These are phyloP conservation scores for Tapirus indicus DNA, from an alignment of 2,797 vertebrate genomes.

Conservation along the genomic window DNA sequence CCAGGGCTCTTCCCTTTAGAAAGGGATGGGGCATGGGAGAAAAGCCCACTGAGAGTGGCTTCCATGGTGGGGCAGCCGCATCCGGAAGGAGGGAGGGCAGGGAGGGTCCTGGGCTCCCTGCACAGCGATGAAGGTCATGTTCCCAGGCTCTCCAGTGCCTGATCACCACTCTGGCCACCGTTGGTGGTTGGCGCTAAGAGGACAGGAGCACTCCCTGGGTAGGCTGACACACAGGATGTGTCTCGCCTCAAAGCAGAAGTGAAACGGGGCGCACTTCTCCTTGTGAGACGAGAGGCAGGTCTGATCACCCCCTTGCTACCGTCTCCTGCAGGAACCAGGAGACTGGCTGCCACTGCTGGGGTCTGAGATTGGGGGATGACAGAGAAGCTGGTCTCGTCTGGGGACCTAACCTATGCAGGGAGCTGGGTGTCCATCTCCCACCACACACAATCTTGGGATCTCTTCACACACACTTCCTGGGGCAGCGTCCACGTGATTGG, in stretches of 20 bases:
- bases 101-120: neutral
- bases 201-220: neutral
- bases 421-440: neutral
- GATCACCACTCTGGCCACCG: neutral
- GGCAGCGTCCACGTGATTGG: neutral
- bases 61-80: too few species aligned
- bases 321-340: neutral
- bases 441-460: neutral
- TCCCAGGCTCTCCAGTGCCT: neutral
- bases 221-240: constrained; percentile 56
- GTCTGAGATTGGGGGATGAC: neutral
- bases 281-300: neutral
- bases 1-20: neutral
- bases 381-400: neutral
- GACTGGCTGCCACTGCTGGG: neutral
- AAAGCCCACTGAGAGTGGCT: neutral
- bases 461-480: neutral
- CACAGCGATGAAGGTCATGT: neutral
- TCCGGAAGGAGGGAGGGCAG: neutral
- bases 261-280: constrained; percentile 44
- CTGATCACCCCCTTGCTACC: neutral
- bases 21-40: neutral
- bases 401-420: neutral
- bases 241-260: constrained; percentile 76
- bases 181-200: neutral